These are phyloP conservation scores for Atractosteus spatula DNA, from an alignment of 2,113 vertebrate species.

Conservation along the genomic window DNA sequence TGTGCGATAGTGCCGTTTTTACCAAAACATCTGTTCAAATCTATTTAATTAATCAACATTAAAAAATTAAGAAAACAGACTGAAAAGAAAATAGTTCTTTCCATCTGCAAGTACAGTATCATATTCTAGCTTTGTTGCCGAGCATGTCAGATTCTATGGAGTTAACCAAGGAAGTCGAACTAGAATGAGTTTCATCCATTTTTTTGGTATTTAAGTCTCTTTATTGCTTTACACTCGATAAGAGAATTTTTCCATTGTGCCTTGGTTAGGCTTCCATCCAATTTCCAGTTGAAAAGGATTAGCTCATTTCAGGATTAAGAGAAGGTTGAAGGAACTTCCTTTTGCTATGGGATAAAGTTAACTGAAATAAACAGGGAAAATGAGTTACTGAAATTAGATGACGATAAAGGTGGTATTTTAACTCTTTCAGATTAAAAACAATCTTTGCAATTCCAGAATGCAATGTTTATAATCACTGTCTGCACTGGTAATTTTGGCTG, in stretches of 20 bases:
- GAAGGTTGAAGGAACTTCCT: conserved; percentile 2
- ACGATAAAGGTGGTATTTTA: background rate
- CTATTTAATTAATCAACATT: no score
- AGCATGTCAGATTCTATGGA: no score
- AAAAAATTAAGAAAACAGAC: no score
- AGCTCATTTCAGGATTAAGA: conserved; percentile 18
- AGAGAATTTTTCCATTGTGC: conserved; percentile 17
- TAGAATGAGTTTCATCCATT: conserved; percentile 3
- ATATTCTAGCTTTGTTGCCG: no score
- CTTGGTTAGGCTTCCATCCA: conserved; percentile 1
- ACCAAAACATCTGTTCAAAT: no score
- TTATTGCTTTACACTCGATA: background rate
- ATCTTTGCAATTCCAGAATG: background rate
- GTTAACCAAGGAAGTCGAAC: background rate
- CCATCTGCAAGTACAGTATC: no score
- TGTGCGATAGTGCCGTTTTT: no score
- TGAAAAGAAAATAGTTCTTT: no score
- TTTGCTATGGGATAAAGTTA: conserved; percentile 13
- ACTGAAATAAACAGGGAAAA: conserved; percentile 15
- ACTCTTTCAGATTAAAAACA: background rate
- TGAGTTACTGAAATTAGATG: background rate
- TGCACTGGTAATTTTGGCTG: no score
- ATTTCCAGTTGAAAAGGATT: conserved; percentile 13
- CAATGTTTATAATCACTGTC: no score
- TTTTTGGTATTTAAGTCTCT: background rate